A percentile compares a stretch with the other conserved stretches of the same genome.
These are phyloP conservation scores for Anodontia alba DNA, from an alignment of 2,888 invertebrate genomes.

Conservation along the genomic window DNA sequence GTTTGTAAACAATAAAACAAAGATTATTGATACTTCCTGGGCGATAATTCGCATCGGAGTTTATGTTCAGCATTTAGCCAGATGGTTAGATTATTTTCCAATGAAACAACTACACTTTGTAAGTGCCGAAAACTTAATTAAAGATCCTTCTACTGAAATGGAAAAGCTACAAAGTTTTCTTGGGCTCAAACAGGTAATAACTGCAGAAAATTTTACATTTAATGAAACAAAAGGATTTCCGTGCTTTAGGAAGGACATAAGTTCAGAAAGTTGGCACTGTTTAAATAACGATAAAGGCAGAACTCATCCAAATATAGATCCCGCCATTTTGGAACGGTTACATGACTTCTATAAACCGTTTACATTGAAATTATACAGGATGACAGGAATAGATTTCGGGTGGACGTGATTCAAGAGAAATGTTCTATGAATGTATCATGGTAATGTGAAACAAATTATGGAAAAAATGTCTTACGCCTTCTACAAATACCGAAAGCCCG, in stretches of 20 bases:
- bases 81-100: conserved; percentile 95
- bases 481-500: no score
- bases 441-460: no score
- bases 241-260: conserved; percentile 87
- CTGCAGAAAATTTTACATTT: conserved; percentile 95
- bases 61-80: conserved; percentile 92
- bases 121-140: conserved; percentile 94
- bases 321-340: conserved; percentile 79
- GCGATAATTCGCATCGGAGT: conserved; percentile 91
- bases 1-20: conserved; percentile 89
- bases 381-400: conserved; percentile 85
- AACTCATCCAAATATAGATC: conserved; percentile 84
- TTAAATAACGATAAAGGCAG: conserved; percentile 86
- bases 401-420: conserved; percentile 83
- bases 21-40: conserved; percentile 92
- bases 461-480: no score
- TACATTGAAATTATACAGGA: conserved; percentile 85
- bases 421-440: no score
- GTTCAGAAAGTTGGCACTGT: conserved; percentile 84
- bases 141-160: conserved; percentile 95
- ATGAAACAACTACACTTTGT: conserved; percentile 93
- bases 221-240: conserved; percentile 97
- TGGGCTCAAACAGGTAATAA: conserved; percentile 92
- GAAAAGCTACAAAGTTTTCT: conserved; percentile 94
- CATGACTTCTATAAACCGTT: conserved; percentile 85